Percentiles rank a stretch among this genome's conserved stretches.
Conservation (phyloP, 2,888 invertebrate species). For the Cantharis nigra region DNA sequence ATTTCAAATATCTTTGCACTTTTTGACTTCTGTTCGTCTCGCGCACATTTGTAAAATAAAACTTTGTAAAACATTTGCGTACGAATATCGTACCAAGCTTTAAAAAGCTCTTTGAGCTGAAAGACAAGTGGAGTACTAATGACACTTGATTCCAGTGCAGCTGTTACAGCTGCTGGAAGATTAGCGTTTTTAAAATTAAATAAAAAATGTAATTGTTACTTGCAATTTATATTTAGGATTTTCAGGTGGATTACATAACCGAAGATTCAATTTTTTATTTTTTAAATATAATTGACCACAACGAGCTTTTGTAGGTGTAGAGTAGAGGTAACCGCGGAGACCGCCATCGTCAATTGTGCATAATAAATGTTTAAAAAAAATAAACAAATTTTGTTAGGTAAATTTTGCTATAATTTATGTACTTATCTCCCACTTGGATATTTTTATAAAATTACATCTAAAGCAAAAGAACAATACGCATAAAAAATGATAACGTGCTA, state of each 20-base stretch:
- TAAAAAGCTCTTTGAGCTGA: not conserved
- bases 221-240: not conserved
- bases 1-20: not conserved
- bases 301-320: too few species aligned
- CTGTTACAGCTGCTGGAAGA: not conserved
- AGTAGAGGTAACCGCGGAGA: too few species aligned
- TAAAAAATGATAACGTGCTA: slow-evolving; percentile 20
- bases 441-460: not conserved
- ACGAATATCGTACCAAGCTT: not conserved
- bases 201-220: not conserved
- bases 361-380: not conserved
- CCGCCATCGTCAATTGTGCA: not conserved
- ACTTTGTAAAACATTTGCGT: not conserved
- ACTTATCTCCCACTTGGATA: slow-evolving; percentile 13
- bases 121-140: not conserved
- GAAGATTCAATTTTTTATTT: too few species aligned
- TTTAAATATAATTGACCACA: too few species aligned
- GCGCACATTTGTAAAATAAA: not conserved
- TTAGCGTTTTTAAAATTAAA: not conserved
- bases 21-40: not conserved
- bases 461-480: slow-evolving; percentile 13
- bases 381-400: not conserved
- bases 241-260: not conserved
- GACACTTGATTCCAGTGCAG: not conserved
- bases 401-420: not conserved